Conservation (phyloP, 2,797 vertebrate species). For the Petrocephalus schoutedeni region DNA sequence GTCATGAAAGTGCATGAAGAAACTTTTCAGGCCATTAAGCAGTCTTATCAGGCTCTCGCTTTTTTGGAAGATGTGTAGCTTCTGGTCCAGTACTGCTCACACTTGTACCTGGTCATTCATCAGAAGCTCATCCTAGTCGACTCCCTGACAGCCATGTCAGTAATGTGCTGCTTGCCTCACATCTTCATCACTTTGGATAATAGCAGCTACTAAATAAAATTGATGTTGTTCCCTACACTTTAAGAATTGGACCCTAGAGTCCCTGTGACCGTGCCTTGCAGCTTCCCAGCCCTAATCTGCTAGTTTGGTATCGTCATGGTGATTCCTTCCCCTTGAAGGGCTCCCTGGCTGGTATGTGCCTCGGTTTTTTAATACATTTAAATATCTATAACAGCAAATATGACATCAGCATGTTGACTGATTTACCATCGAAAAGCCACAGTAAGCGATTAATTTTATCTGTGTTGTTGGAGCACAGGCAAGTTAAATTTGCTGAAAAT, state of each 20-base stretch:
- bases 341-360: background rate
- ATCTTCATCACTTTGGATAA: background rate
- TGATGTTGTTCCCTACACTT: background rate
- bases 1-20: background rate
- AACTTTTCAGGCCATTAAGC: background rate
- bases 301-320: background rate
- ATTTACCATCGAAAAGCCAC: background rate
- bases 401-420: background rate
- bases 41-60: background rate
- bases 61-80: background rate
- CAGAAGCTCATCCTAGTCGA: background rate
- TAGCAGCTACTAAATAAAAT: background rate
- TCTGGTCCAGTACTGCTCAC: background rate
- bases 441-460: background rate
- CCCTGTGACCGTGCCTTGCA: background rate
- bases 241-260: background rate
- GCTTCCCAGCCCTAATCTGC: background rate
- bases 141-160: background rate
- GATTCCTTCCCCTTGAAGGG: background rate
- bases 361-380: background rate
- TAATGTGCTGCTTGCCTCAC: background rate
- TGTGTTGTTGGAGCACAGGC: background rate
- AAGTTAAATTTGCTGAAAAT: background rate
- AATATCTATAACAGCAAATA: background rate
- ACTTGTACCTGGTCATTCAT: background rate